Percentiles rank a stretch among this genome's conserved stretches.
Evolutionary conservation across 2,888 invertebrate species (phyloP).

Genomic region (Yponomeuta sedellus): DNA sequence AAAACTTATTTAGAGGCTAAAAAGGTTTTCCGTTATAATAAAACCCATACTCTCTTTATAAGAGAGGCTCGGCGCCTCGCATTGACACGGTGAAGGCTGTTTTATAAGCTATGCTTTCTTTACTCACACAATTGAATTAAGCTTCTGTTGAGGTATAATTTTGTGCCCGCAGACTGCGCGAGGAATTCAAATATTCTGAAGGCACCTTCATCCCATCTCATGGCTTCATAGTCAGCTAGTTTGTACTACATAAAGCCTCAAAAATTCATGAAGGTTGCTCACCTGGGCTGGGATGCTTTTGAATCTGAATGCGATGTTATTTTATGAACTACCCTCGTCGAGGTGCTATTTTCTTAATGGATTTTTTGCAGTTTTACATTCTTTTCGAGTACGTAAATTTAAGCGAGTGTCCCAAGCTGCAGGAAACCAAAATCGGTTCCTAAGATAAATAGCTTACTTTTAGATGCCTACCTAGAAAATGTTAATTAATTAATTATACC

Average conservation of each 20-base stretch:
- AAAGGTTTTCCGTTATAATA: too few species aligned
- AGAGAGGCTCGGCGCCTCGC: too few species aligned
- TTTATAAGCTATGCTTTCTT: too few species aligned
- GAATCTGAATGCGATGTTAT: background rate
- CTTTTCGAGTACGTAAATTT: background rate
- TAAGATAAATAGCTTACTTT: background rate
- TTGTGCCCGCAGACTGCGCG: constrained; percentile 20
- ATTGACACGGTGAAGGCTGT: too few species aligned
- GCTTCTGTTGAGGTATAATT: too few species aligned
- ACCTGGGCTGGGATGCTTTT: constrained; percentile 27
- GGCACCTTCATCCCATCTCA: constrained; percentile 34
- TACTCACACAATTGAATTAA: too few species aligned
- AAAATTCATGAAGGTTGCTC: constrained; percentile 47
- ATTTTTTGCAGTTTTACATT: background rate
- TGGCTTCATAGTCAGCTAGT: constrained; percentile 36
- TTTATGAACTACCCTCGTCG: background rate
- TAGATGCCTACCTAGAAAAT: too few species aligned
- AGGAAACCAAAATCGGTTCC: background rate
- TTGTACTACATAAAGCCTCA: constrained; percentile 46
- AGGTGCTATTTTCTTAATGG: background rate
- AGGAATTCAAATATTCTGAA: constrained; percentile 41
- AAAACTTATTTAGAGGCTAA: too few species aligned
- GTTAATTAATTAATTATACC: too few species aligned
- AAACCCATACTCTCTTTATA: too few species aligned
- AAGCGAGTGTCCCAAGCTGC: background rate